These are phyloP conservation scores for Ennomos fuscantarius DNA, from an alignment of 2,888 invertebrate genomes.

Conservation along the genomic window DNA sequence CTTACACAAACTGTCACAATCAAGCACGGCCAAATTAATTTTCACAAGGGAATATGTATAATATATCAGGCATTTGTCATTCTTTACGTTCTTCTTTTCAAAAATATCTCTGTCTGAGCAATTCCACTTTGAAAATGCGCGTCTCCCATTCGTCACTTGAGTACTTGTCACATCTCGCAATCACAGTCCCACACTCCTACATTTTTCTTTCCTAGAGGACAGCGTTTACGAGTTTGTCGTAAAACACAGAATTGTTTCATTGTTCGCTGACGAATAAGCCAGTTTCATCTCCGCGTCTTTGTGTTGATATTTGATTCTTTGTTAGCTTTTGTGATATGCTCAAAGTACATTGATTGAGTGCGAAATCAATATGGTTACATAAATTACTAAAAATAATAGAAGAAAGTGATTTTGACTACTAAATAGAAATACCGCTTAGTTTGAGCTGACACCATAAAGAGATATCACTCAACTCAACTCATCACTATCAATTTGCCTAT, in stretches of 20 bases:
- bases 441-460: too few relatives aligned
- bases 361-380: neutral
- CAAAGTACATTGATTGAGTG: constrained; percentile 1
- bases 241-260: constrained; percentile 47
- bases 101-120: constrained; percentile 14
- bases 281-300: constrained; percentile 40
- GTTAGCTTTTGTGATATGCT: constrained; percentile 21
- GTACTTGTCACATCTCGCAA: constrained; percentile 47
- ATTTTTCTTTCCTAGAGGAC: constrained; percentile 44
- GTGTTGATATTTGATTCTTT: constrained; percentile 37
- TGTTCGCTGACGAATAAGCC: constrained; percentile 43
- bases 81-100: constrained; percentile 14
- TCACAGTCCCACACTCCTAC: constrained; percentile 45
- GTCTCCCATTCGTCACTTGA: constrained; percentile 45
- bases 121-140: constrained; percentile 53
- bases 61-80: constrained; percentile 4
- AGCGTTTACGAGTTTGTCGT: constrained; percentile 46
- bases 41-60: constrained; percentile 3
- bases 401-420: neutral
- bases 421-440: too few relatives aligned
- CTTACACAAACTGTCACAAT: neutral
- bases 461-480: too few relatives aligned
- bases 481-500: too few relatives aligned
- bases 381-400: neutral
- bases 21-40: constrained; percentile 6